Base-by-base conservation (phyloP, 2,113 vertebrate genomes). In the Salvelinus alpinus region DNA sequence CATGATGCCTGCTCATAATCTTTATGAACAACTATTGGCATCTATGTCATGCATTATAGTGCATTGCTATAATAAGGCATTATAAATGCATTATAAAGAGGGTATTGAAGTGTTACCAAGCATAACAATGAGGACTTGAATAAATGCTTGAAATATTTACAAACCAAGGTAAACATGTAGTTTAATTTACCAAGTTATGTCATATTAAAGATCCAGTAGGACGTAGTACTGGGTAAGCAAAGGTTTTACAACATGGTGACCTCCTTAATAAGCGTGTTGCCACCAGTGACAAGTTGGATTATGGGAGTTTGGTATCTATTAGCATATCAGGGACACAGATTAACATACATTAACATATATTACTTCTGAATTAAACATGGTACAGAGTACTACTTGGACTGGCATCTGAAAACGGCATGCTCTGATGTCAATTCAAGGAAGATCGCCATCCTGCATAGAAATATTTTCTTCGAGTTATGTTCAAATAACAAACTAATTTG, bases 331-430 rank as follows among this genome's bases (percentile, higher is more conserved):
- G 92, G 87, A 90, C 88, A 91, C 83, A 91, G 91, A 93, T 93
- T 92, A 93, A 84, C 91, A 91, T 92, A 92, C 69, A 93, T 92
- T 93, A 90, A 86, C 92, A 93, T 92, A 91, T 73, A 92, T 92
- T 93, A 89, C 59, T 18, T 76, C 69, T 89, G 86, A 88, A 89
- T 90, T 90, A 90, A 89, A 87, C 87, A 88, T 85, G 82, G 78
- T 72, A 79, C 87, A 84, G 81, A 84, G 82, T 83, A 90, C 83
- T 89, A 88, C 70, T 88, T 89, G 88, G 86, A 92, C 83, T 81
- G 76, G 84, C 85, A 88, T 90, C 88, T 91, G 86, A 89, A 89
- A 88, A 84, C 80, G 67, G 80, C 65, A 73, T 83, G 84, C 85
- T 89, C 80, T 88, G 84, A 90, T 86, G 85, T 84, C 27, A 64